Evolutionary conservation across 2,888 invertebrate species (phyloP).

Genomic region (Rhingia rostrata): DNA sequence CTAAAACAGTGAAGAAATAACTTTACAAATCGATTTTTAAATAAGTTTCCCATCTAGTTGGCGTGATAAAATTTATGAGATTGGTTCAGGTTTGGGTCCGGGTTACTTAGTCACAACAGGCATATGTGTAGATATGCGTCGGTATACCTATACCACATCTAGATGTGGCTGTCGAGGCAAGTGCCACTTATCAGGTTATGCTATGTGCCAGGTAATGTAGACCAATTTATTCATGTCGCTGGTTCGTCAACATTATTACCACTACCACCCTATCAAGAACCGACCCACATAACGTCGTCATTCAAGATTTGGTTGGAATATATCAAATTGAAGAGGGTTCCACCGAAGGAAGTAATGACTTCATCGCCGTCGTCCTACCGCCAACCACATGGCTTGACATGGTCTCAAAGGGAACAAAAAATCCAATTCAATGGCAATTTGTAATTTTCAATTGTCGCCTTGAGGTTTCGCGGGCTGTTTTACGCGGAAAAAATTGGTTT

Average conservation of each 20-base stretch:
- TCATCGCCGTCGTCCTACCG: constrained; percentile 34
- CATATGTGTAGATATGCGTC: not conserved
- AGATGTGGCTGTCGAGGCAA: constrained; percentile 28
- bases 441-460: constrained; percentile 74
- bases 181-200: constrained; percentile 64
- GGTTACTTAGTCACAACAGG: not conserved
- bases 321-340: constrained; percentile 28
- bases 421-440: constrained; percentile 72
- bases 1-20: constrained; percentile 1
- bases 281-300: constrained; percentile 29
- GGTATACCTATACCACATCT: not conserved
- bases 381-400: not conserved
- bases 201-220: constrained; percentile 66
- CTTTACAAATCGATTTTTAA: constrained; percentile 56
- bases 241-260: constrained; percentile 62
- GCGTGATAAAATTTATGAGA: constrained; percentile 43
- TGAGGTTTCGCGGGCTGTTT: constrained; percentile 54
- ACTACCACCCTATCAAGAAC: constrained; percentile 13
- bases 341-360: constrained; percentile 56
- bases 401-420: constrained; percentile 51
- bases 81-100: constrained; percentile 1
- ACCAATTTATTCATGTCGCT: constrained; percentile 62
- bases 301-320: constrained; percentile 21
- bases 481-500: constrained; percentile 37
- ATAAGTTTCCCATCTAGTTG: constrained; percentile 61